Conservation (phyloP, 2,888 invertebrate species). For the Xestia xanthographa region DNA sequence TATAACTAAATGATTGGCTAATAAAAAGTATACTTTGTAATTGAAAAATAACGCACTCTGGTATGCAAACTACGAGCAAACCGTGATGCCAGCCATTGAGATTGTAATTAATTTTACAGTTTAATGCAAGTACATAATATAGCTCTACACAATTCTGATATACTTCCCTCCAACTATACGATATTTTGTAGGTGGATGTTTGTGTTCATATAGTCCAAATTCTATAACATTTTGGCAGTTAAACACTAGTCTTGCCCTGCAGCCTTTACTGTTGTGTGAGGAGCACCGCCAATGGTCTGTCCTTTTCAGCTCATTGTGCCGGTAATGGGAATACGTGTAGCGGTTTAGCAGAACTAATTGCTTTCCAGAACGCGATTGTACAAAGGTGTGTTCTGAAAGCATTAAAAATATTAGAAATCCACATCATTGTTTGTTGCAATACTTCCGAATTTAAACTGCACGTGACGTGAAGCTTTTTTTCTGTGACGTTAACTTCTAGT, state of each 20-base stretch:
- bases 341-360: constrained; percentile 33
- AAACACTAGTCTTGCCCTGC: constrained; percentile 42
- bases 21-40: no score
- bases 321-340: constrained; percentile 2
- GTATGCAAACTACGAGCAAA: not conserved
- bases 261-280: constrained; percentile 37
- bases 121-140: not conserved
- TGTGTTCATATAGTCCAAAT: constrained; percentile 31
- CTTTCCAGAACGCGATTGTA: constrained; percentile 31
- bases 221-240: constrained; percentile 7
- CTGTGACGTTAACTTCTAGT: no score
- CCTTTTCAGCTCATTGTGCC: constrained; percentile 23
- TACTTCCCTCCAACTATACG: not conserved
- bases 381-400: constrained; percentile 29
- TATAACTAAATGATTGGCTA: not conserved
- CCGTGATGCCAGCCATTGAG: not conserved
- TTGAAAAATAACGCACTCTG: no score
- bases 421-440: not conserved
- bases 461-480: no score
- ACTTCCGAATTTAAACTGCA: not conserved
- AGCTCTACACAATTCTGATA: not conserved
- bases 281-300: constrained; percentile 50
- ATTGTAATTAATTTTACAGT: not conserved
- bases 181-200: constrained; percentile 16
- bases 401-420: not conserved